Evolutionary conservation across 2,113 vertebrate species (phyloP).

Genomic region (Pollimyrus isidori): DNA sequence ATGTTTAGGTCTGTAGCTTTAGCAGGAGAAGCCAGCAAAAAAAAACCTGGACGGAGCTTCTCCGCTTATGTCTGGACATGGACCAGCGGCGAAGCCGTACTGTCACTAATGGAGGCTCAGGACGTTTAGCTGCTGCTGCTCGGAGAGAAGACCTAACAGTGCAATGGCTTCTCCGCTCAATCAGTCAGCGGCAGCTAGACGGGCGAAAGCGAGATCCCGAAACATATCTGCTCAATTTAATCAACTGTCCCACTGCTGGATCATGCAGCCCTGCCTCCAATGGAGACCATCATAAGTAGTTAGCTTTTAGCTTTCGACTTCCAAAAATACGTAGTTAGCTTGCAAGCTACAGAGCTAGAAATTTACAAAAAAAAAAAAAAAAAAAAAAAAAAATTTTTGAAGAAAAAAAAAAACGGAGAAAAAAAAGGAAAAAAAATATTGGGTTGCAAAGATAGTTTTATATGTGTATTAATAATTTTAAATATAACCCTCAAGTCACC

Average conservation of each 20-base stretch:
- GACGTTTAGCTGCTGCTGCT: slow-evolving; percentile 29
- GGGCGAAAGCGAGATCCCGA: neutral
- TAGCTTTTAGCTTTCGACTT: slow-evolving; percentile 19
- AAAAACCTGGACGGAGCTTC: slow-evolving; percentile 48
- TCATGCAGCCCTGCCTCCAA: neutral
- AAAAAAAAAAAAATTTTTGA: too few relatives aligned
- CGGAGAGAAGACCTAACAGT: slow-evolving; percentile 63
- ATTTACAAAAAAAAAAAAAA: slow-evolving; percentile 3
- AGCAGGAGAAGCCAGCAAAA: slow-evolving; percentile 5
- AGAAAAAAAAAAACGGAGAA: too few relatives aligned
- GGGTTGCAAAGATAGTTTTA: too few relatives aligned
- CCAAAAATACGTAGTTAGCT: slow-evolving; percentile 16
- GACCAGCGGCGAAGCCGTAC: slow-evolving; percentile 51
- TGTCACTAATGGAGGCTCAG: slow-evolving; percentile 63
- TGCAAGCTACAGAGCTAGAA: slow-evolving; percentile 25
- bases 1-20: neutral
- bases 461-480: too few relatives aligned
- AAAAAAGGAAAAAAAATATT: too few relatives aligned
- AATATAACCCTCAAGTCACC: slow-evolving; percentile 58
- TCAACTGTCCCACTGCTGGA: slow-evolving; percentile 10
- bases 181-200: slow-evolving; percentile 35
- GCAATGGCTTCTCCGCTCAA: slow-evolving; percentile 84
- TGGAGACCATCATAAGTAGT: slow-evolving; percentile 1
- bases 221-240: neutral
- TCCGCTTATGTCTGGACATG: slow-evolving; percentile 60